A percentile compares a stretch with the other conserved stretches of the same genome.
phyloP scores from a whole-genome alignment of 2,888 invertebrate species.

The Atrina japonica region DNA sequence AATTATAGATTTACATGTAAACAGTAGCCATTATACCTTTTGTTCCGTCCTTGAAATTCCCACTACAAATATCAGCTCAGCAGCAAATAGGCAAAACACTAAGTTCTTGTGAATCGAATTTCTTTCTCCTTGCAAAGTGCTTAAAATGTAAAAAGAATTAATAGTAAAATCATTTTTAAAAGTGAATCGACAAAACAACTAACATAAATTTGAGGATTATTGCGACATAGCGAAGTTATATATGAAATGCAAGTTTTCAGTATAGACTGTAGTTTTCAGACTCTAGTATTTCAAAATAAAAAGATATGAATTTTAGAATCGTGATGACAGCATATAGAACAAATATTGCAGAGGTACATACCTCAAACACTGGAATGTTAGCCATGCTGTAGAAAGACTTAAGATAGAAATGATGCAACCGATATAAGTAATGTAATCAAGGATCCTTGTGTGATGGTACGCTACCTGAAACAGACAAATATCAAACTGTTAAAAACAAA shows the following conservation, averaged over 20 bases:
- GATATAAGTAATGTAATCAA: constrained; percentile 67
- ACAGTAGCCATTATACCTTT: too few relatives aligned
- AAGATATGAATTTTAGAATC: neutral
- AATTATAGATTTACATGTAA: too few relatives aligned
- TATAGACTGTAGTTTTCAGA: too few relatives aligned
- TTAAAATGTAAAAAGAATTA: constrained; percentile 46
- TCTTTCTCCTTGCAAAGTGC: constrained; percentile 69
- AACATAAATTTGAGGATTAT: too few relatives aligned
- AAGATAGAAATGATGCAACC: constrained; percentile 72
- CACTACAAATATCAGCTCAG: constrained; percentile 68
- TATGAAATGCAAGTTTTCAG: too few relatives aligned
- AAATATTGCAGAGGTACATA: constrained; percentile 54
- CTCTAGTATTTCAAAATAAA: neutral
- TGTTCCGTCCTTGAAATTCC: constrained; percentile 67
- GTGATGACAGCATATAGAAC: too few relatives aligned
- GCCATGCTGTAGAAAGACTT: constrained; percentile 65
- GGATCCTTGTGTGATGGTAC: constrained; percentile 53
- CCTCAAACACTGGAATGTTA: constrained; percentile 73
- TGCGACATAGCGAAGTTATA: too few relatives aligned
- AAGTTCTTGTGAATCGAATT: constrained; percentile 74
- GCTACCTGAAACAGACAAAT: constrained; percentile 56
- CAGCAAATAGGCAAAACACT: constrained; percentile 67
- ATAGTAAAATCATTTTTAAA: too few relatives aligned
- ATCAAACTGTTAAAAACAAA: neutral
- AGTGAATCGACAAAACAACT: too few relatives aligned